Conservation (phyloP, 92 coral and sea anemone genomes). For the Palythoa grandiflora region DNA sequence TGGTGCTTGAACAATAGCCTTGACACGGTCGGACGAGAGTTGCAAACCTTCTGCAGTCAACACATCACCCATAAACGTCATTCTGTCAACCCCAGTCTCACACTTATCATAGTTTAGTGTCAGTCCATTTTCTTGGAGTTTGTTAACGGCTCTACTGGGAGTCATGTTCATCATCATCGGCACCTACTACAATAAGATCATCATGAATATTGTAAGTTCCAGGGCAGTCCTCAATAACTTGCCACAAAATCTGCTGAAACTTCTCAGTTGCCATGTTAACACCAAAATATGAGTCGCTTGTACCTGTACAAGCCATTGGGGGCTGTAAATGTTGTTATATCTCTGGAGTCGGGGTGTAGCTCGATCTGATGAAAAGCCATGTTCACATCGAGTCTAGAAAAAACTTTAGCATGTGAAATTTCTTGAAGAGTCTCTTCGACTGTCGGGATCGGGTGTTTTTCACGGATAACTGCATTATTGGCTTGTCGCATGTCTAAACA, state of each 20-base stretch:
- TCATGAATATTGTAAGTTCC: constrained; percentile 64
- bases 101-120: constrained; percentile 65
- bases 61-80: constrained; percentile 1
- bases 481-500: constrained; percentile 77
- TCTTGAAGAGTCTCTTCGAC: constrained; percentile 73
- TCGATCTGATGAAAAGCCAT: constrained; percentile 75
- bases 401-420: constrained; percentile 68
- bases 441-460: constrained; percentile 70
- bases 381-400: constrained; percentile 64
- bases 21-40: not conserved
- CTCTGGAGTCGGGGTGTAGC: constrained; percentile 37
- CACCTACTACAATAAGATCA: constrained; percentile 60
- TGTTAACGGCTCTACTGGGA: constrained; percentile 46
- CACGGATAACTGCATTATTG: constrained; percentile 58
- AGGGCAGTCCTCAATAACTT: constrained; percentile 51
- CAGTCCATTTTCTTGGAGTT: constrained; percentile 54
- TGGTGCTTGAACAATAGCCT: constrained; percentile 45
- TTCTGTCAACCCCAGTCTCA: constrained; percentile 2
- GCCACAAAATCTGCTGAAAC: constrained; percentile 45
- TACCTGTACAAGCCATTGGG: constrained; percentile 43
- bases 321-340: constrained; percentile 69
- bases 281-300: constrained; percentile 20
- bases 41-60: constrained; percentile 35
- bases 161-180: constrained; percentile 52
- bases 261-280: constrained; percentile 46